phyloP scores from a whole-genome alignment of 2,797 vertebrate species.

The Luscinia megarhynchos region DNA sequence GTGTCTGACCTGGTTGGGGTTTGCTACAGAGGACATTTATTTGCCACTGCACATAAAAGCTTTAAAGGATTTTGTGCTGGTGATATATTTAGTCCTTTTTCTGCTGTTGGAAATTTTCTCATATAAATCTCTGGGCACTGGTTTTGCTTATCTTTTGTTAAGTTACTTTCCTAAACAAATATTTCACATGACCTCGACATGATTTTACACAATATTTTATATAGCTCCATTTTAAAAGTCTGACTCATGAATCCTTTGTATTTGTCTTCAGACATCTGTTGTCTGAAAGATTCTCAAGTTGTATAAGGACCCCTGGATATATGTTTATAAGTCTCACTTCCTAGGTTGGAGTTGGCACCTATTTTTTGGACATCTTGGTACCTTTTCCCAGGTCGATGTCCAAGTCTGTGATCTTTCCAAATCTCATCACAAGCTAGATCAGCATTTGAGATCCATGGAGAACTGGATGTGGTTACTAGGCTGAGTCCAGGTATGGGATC shows the following conservation, averaged over 20 bases:
- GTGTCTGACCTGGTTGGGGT: neutral
- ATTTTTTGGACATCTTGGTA: neutral
- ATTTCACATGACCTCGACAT: neutral
- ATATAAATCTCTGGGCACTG: neutral
- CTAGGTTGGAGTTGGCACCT: neutral
- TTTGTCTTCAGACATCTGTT: neutral
- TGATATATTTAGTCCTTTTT: neutral
- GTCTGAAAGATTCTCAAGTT: neutral
- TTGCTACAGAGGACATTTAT: neutral
- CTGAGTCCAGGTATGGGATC: neutral
- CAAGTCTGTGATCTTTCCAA: neutral
- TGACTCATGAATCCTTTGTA: neutral
- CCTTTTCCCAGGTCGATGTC: neutral
- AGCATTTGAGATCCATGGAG: neutral
- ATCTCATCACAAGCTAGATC: neutral
- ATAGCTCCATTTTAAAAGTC: neutral
- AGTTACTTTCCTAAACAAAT: neutral
- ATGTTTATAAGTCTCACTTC: neutral
- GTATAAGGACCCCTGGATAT: neutral
- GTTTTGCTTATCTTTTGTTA: constrained; percentile 2
- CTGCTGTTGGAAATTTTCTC: neutral
- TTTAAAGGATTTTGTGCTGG: neutral
- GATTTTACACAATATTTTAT: neutral
- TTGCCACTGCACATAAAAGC: neutral
- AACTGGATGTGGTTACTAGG: neutral